Conservation (phyloP, 2,888 invertebrate species). For the Allacma fusca region DNA sequence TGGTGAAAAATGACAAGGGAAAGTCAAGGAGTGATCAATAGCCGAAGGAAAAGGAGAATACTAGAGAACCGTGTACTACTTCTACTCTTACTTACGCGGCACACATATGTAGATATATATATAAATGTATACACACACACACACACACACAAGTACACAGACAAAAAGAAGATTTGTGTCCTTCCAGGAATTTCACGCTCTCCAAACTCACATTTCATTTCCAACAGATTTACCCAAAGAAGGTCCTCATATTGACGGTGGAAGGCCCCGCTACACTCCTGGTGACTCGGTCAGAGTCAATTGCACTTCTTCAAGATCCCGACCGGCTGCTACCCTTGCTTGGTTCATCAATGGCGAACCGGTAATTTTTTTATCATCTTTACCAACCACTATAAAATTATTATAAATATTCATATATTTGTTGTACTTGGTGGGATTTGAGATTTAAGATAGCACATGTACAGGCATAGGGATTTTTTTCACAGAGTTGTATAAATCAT, state of each 20-base stretch:
- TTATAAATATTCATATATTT: too few relatives aligned
- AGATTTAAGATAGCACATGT: too few relatives aligned
- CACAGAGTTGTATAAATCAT: too few relatives aligned
- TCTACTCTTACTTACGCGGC: too few relatives aligned
- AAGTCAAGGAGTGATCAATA: slow-evolving; percentile 11
- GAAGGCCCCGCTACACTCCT: slow-evolving; percentile 80
- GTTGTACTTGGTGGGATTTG: too few relatives aligned
- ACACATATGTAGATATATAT: too few relatives aligned
- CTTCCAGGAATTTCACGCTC: slow-evolving; percentile 25
- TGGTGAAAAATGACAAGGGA: slow-evolving; percentile 3
- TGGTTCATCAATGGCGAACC: slow-evolving; percentile 90
- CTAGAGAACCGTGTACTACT: neutral
- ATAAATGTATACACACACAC: neutral
- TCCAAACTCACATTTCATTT: slow-evolving; percentile 37
- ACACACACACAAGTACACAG: neutral
- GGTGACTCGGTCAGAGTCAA: slow-evolving; percentile 83
- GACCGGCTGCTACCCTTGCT: slow-evolving; percentile 81
- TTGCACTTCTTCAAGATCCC: slow-evolving; percentile 83
- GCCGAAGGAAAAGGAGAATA: neutral
- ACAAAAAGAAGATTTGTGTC: slow-evolving; percentile 25
- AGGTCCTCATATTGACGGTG: slow-evolving; percentile 83
- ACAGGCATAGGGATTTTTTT: too few relatives aligned
- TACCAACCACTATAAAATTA: too few relatives aligned
- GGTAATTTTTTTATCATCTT: slow-evolving; percentile 63
- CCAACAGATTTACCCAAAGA: slow-evolving; percentile 77